Base-by-base conservation (phyloP, 2,797 vertebrate genomes). In the Zonotrichia albicollis region DNA sequence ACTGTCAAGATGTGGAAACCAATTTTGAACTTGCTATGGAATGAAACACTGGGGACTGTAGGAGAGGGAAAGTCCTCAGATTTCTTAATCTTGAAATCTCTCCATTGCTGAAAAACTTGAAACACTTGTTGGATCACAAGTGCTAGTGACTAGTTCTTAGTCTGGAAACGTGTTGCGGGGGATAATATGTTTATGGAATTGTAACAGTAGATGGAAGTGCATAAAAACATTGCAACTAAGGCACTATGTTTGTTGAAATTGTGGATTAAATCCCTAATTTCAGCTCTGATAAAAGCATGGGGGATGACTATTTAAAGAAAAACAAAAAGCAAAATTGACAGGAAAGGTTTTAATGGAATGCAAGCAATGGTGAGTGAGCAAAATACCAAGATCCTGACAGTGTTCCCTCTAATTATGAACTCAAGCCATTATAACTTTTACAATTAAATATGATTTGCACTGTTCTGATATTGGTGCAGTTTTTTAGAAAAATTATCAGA, bases 361-460 rank as follows among this genome's bases (percentile, higher is more conserved):
- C 95, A 96, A 97, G 97, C 96, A 97, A 96, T 97, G 97, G 97
- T 97, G 94, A 97, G 96, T 91, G 93, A 97, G 91, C 90, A 94
- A 90, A 96, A 89, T 90, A 97, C 6, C 86, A 62, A 94, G 96
- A 97, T 98, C 98, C 97, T 98, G 98, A 98, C 98, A 98, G 98
- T 98, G 98, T 98, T 98, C 97, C 97, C 97, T 97, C 97, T 96
- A 97, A 98, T 97, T 96, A 97, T 98, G 97, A 98, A 98, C 95
- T 98, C 97, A 98, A 98, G 98, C 98, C 98, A 98, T 98, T 98
- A 97, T 98, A 97, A 98, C 97, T 98, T 98, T 98, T 97, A 97
- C 98, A 98, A 98, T 98, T 98, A 98, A 98, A 98, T 98, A 97
- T 98, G 96, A 98, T 98, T 98, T 98, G 98, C 98, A 98, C 98